These are phyloP conservation scores for Aphaenogaster rudis DNA, from an alignment of 1,140 invertebrate genomes.

Conservation along the genomic window DNA sequence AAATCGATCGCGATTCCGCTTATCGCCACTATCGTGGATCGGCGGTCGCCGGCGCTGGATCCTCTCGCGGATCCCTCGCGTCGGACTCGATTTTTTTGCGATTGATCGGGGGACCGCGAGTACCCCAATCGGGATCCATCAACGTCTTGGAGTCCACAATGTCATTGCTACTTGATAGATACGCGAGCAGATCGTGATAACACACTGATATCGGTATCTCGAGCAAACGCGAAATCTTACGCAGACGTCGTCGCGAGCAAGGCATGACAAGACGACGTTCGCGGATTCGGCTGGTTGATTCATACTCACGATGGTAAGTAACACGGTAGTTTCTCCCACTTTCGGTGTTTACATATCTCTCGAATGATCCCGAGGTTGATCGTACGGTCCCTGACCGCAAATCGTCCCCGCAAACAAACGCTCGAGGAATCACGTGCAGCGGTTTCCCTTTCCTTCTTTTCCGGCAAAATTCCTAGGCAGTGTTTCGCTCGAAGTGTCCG, in stretches of 20 bases:
- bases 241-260: conserved; percentile 8
- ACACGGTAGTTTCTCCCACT: conserved; percentile 28
- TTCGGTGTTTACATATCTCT: neutral
- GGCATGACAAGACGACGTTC: conserved; percentile 44
- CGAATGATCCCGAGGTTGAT: conserved; percentile 9
- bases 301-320: conserved; percentile 70
- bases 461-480: neutral
- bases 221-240: conserved; percentile 51
- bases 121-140: neutral
- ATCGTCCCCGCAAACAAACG: conserved; percentile 29
- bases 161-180: conserved; percentile 59
- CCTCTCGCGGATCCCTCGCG: neutral
- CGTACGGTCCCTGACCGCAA: conserved; percentile 26
- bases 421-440: conserved; percentile 1
- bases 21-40: neutral
- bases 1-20: neutral
- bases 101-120: neutral
- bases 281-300: conserved; percentile 25
- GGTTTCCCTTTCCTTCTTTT: neutral
- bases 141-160: conserved; percentile 49
- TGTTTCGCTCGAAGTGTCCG: neutral
- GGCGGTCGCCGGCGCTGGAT: neutral
- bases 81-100: neutral
- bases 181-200: conserved; percentile 70
- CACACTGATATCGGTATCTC: conserved; percentile 72